Conservation (phyloP, 2,113 vertebrate genomes). For the Myrmophylax atrothorax region DNA sequence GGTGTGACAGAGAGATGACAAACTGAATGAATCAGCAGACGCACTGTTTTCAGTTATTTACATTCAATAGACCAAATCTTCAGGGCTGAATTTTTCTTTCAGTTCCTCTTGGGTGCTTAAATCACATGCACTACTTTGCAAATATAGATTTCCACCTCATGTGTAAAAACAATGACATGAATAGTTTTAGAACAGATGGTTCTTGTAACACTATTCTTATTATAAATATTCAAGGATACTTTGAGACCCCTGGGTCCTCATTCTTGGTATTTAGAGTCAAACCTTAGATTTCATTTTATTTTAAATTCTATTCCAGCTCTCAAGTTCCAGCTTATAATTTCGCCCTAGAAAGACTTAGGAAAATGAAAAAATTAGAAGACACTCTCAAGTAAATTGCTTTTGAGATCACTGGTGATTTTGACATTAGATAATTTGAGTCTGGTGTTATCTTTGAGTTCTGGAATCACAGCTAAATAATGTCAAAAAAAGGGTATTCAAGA, state of each 20-base stretch:
- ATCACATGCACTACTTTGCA: neutral
- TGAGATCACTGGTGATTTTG: neutral
- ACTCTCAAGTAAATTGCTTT: neutral
- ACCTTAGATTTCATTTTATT: neutral
- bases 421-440: neutral
- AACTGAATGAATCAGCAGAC: neutral
- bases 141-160: neutral
- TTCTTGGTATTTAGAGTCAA: neutral
- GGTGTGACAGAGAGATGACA: neutral
- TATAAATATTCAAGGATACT: neutral
- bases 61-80: neutral
- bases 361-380: neutral
- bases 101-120: neutral
- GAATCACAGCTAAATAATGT: neutral
- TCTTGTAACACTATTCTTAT: neutral
- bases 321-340: neutral
- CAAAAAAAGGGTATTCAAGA: neutral
- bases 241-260: neutral
- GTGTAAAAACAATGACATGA: neutral
- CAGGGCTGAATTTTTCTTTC: neutral
- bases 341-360: neutral
- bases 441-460: neutral
- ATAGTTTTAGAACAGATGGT: neutral
- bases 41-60: neutral
- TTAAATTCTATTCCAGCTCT: neutral